Conservation (phyloP, 1,140 invertebrate genomes). For the Ruditapes philippinarum region DNA sequence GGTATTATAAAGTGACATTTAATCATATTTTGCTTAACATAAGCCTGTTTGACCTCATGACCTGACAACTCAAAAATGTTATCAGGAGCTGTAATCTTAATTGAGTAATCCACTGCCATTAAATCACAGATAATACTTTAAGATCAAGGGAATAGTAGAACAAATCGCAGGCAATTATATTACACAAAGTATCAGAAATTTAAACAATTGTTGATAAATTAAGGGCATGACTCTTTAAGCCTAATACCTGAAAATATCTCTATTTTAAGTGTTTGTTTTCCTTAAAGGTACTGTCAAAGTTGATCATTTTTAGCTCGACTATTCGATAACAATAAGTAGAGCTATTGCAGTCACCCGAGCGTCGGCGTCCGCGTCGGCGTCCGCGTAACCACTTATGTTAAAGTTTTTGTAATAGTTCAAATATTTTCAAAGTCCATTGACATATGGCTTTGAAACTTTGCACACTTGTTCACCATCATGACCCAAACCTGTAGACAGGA, state of each 20-base stretch:
- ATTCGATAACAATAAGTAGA: too few species aligned
- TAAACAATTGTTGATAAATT: neutral
- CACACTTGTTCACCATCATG: too few species aligned
- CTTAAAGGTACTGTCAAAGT: neutral
- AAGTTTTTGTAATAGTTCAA: too few species aligned
- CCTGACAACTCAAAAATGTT: neutral
- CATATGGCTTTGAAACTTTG: too few species aligned
- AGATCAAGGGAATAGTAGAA: neutral
- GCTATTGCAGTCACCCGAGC: too few species aligned
- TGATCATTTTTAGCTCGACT: too few species aligned
- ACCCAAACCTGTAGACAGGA: too few species aligned
- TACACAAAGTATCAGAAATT: neutral
- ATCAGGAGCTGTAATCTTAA: constrained; percentile 7
- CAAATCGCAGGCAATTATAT: neutral
- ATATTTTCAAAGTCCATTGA: too few species aligned
- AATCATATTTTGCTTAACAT: neutral
- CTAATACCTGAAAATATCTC: neutral
- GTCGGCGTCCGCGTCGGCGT: too few species aligned
- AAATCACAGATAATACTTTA: constrained; percentile 4
- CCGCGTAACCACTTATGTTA: too few species aligned
- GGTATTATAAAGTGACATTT: neutral
- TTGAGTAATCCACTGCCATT: neutral
- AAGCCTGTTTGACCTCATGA: neutral
- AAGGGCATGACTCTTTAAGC: neutral
- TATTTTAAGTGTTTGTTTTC: neutral